Evolutionary conservation across 2,888 invertebrate species (phyloP).

Genomic region (Eilema caniola): DNA sequence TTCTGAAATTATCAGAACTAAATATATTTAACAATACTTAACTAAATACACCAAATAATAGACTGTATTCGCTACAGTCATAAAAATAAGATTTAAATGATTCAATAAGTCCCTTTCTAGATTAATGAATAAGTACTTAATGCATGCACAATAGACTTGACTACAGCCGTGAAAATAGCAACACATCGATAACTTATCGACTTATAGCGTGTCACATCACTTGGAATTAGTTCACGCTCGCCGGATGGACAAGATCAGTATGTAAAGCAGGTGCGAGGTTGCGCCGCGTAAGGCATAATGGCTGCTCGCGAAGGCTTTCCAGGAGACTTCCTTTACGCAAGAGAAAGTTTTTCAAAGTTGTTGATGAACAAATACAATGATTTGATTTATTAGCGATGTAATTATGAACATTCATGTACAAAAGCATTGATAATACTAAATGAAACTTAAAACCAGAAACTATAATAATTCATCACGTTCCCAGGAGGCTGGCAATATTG

Average conservation of each 20-base stretch:
- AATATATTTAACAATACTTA: background rate
- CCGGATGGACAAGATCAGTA: conserved; percentile 77
- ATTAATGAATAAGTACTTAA: background rate
- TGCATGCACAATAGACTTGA: background rate
- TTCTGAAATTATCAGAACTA: background rate
- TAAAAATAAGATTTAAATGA: too few relatives aligned
- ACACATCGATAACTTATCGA: conserved; percentile 58
- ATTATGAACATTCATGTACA: conserved; percentile 35
- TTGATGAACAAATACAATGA: conserved; percentile 48
- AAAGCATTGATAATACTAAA: too few relatives aligned
- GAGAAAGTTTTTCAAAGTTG: conserved; percentile 70
- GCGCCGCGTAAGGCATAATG: conserved; percentile 74
- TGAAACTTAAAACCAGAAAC: too few relatives aligned
- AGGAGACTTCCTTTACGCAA: conserved; percentile 66
- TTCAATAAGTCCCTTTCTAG: background rate
- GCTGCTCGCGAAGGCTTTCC: conserved; percentile 63
- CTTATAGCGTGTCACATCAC: conserved; percentile 60
- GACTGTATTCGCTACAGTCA: background rate
- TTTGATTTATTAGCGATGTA: conserved; percentile 28
- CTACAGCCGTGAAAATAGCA: background rate
- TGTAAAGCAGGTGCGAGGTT: conserved; percentile 79
- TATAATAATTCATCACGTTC: too few relatives aligned
- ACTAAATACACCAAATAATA: background rate
- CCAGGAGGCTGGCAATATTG: too few relatives aligned
- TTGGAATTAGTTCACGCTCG: conserved; percentile 78